Percentiles rank a stretch among this genome's conserved stretches.
These are phyloP conservation scores for Chauna torquata DNA, from an alignment of 2,113 vertebrate species.

Conservation along the genomic window DNA sequence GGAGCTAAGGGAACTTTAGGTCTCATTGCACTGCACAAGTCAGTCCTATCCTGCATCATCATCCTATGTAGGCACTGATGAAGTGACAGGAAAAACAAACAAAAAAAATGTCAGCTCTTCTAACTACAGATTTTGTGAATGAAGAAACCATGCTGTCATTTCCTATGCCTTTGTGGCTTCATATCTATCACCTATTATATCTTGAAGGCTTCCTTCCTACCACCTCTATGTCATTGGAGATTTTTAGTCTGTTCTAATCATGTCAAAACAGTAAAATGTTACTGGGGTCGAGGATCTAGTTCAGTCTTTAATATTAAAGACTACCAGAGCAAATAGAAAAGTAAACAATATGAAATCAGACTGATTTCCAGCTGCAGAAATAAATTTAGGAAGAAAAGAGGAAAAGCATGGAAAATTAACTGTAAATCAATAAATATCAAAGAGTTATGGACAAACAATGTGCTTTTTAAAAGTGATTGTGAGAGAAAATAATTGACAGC, in stretches of 20 bases:
- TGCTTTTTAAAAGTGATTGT: neutral
- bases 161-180: neutral
- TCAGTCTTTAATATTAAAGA: neutral
- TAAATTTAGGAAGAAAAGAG: neutral
- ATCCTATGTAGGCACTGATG: rapidly evolving
- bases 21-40: neutral
- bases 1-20: neutral
- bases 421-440: neutral
- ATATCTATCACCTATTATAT: rapidly evolving
- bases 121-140: neutral
- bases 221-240: neutral
- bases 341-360: neutral
- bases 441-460: neutral
- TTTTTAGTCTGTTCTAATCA: neutral
- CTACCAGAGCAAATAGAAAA: neutral
- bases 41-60: neutral
- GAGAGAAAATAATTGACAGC: neutral
- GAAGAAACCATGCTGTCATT: neutral
- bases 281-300: neutral
- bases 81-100: neutral
- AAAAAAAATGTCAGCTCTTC: neutral
- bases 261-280: neutral
- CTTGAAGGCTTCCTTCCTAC: neutral
- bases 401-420: neutral
- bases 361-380: neutral